Base-by-base conservation (phyloP, 2,888 invertebrate species). In the Melinopterus prodromus region DNA sequence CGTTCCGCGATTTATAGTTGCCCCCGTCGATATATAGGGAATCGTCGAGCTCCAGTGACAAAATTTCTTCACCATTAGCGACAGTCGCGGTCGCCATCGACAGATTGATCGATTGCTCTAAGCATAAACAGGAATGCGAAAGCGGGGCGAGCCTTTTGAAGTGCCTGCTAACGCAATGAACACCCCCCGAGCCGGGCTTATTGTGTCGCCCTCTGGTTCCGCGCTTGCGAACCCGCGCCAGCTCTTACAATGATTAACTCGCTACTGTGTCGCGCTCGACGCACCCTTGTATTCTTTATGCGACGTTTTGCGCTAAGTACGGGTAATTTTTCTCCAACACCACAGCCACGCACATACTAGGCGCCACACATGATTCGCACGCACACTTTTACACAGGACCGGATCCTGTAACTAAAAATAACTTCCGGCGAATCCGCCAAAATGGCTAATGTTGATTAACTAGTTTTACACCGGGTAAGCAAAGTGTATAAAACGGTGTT, bases 261-360 rank as follows among this genome's bases (percentile, higher is more conserved):
- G 53, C 53, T 9, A 53, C 53, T 53, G 53, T 53, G 53, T 53
- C 53, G 53, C 7, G 53, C 53, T 53, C 53, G 53, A 53, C 53
- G 53, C 53, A 53, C 53, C 78, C 72, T 71, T 71, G 69, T 78
- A 78, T 78, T 78, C 78, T 71, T 78, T 78, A 53, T 78, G 16
- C 53, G 53, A 72, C 69, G 78, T 78, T 78, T 75, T 75, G 78
- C 69, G 70, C 76, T 75, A 78, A 78, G 69, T 36, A 70, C 69
- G 75, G 69, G 70, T 70, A 78, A 70, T 78, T 78, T 78, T 78
- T 75, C 76, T 70, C 37, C 6, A 26, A 26, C 71, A 53, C 53
- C 53, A 53, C 5, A 12, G 53, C 53, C 9, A 7, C 53, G 53
- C 12, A 53, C 12, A 53, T 6, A 53, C 53, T 6, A 53, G 9